phyloP scores from a whole-genome alignment of 2,113 vertebrate genomes.

The Tragelaphus strepsiceros region DNA sequence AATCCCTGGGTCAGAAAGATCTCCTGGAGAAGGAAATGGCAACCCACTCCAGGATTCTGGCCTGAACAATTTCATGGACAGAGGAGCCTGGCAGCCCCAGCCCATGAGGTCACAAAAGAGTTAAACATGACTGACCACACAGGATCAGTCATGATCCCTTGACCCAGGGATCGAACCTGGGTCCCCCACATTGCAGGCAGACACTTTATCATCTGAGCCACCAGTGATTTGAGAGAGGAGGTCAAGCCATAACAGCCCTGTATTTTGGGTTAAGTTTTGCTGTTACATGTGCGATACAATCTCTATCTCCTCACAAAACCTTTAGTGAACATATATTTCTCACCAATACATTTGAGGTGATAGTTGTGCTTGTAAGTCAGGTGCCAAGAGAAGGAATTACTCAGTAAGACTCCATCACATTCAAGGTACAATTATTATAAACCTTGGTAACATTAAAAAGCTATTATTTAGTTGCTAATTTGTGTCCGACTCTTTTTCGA shows the following conservation, averaged over 20 bases:
- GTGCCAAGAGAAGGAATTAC: background rate
- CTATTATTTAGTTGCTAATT: background rate
- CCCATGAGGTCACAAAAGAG: background rate
- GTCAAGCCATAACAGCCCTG: background rate
- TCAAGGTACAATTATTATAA: background rate
- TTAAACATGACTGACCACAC: rapidly evolving
- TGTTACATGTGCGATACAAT: background rate
- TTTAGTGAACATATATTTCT: background rate
- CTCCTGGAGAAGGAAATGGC: background rate
- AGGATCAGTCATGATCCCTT: too few relatives aligned
- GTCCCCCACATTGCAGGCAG: background rate
- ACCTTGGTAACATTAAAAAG: background rate
- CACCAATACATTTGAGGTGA: background rate
- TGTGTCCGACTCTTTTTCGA: background rate
- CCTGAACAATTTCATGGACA: background rate
- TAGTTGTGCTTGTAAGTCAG: background rate
- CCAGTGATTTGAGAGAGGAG: background rate
- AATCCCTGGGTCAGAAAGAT: background rate
- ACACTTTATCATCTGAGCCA: background rate
- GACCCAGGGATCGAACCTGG: background rate
- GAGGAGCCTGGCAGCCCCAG: background rate
- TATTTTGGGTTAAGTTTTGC: background rate
- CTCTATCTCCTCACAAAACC: background rate
- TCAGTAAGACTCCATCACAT: background rate
- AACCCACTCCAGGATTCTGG: background rate